Evolutionary conservation across 2,797 vertebrate genomes (phyloP).

Genomic region (Chrysocyon brachyurus): DNA sequence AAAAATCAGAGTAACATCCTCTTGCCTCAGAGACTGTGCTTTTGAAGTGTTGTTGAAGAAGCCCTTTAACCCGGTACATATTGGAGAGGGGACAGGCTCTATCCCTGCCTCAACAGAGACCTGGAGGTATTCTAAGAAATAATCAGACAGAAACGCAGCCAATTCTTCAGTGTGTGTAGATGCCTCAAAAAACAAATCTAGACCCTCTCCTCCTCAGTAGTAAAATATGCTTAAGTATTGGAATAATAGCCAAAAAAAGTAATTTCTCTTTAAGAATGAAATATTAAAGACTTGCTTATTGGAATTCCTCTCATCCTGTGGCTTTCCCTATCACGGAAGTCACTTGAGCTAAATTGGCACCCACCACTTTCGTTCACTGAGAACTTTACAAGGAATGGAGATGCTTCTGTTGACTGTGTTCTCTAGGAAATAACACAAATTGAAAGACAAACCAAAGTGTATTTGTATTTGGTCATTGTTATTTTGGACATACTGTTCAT

Average conservation of each 20-base stretch:
- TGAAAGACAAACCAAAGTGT: not conserved
- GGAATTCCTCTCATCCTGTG: not conserved
- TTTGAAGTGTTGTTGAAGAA: not conserved
- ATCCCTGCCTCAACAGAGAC: not conserved
- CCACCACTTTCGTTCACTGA: not conserved
- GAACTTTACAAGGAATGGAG: not conserved
- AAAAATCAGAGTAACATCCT: not conserved
- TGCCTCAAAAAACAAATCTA: not conserved
- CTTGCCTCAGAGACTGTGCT: not conserved
- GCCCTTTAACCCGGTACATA: not conserved
- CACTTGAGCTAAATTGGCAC: too few relatives aligned
- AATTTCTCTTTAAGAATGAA: not conserved
- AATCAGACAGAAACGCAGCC: not conserved
- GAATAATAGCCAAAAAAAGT: not conserved
- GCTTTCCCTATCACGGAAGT: not conserved
- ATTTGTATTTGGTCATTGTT: not conserved
- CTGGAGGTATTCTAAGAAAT: not conserved
- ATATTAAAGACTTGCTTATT: not conserved
- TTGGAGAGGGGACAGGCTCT: not conserved
- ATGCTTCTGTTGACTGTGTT: not conserved
- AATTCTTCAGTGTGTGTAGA: not conserved
- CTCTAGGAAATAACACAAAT: not conserved
- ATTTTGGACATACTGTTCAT: not conserved
- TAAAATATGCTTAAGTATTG: not conserved
- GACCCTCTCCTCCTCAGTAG: not conserved